phyloP scores from a whole-genome alignment of 2,797 vertebrate species.

The Heterohyrax brucei region DNA sequence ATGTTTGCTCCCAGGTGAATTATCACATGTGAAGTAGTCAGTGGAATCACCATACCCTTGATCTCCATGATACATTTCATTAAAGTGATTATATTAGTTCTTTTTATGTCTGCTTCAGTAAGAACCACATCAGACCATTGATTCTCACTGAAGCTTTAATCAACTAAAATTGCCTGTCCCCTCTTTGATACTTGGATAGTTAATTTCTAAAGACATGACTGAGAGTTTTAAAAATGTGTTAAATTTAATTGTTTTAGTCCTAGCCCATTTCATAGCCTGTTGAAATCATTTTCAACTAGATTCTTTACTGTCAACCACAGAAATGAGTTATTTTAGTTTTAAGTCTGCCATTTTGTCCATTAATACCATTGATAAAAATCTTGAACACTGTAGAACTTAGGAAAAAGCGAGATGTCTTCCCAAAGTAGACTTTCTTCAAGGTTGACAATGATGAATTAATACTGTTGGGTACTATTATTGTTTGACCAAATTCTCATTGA shows the following conservation, averaged over 20 bases:
- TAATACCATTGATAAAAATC: constrained; percentile 33
- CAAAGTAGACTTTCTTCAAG: not conserved
- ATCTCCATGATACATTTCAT: not conserved
- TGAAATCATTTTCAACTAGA: not conserved
- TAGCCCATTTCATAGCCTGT: not conserved
- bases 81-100: not conserved
- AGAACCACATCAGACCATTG: not conserved
- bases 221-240: not conserved
- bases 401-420: not conserved
- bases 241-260: not conserved
- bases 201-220: not conserved
- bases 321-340: not conserved
- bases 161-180: constrained; percentile 22
- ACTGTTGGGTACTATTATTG: not conserved
- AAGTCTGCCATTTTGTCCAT: not conserved
- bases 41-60: constrained; percentile 11
- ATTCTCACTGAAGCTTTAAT: constrained; percentile 7
- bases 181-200: not conserved
- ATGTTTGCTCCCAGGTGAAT: not conserved
- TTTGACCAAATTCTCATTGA: not conserved
- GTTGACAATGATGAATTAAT: not conserved
- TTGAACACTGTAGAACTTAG: constrained; percentile 6
- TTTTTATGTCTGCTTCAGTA: constrained; percentile 11
- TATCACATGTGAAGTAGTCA: constrained; percentile 18
- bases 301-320: not conserved